These are phyloP conservation scores for Drosophila lacertosa DNA, from an alignment of 1,140 invertebrate species.

Conservation along the genomic window DNA sequence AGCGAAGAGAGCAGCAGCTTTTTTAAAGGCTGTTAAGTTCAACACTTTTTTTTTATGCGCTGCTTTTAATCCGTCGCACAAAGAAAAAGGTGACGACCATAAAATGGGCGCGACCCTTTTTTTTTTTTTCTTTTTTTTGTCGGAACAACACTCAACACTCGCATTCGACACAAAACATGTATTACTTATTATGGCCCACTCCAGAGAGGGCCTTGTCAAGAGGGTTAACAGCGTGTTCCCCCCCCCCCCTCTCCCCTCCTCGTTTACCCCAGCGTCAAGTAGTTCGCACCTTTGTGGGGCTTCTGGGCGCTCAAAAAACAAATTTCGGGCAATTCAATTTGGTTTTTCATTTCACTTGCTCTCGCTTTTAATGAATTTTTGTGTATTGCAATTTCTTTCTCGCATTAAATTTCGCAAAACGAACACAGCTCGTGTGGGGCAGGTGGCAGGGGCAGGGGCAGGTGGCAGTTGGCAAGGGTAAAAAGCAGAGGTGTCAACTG, in stretches of 20 bases:
- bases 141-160: slow-evolving; percentile 33
- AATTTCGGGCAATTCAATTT: slow-evolving; percentile 69
- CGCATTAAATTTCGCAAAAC: slow-evolving; percentile 73
- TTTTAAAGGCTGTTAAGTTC: slow-evolving; percentile 32
- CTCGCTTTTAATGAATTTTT: slow-evolving; percentile 71
- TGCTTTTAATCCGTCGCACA: slow-evolving; percentile 35
- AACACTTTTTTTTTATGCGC: slow-evolving; percentile 24
- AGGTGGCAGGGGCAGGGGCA: not conserved
- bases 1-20: not conserved
- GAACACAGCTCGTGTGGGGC: not conserved
- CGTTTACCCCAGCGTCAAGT: slow-evolving; percentile 31
- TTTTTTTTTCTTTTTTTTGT: too few species aligned
- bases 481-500: slow-evolving; percentile 12
- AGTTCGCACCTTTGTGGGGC: slow-evolving; percentile 73
- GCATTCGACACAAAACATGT: slow-evolving; percentile 45
- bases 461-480: not conserved
- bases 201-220: slow-evolving; percentile 40
- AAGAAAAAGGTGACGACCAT: slow-evolving; percentile 23
- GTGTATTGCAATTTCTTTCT: slow-evolving; percentile 32
- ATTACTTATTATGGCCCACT: slow-evolving; percentile 36
- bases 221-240: slow-evolving; percentile 51
- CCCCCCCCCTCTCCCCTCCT: not conserved
- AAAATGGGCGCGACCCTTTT: slow-evolving; percentile 32
- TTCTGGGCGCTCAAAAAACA: slow-evolving; percentile 45
- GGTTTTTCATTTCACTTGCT: slow-evolving; percentile 42